Evolutionary conservation across 2,113 vertebrate species (phyloP).

Genomic region (Clinocottus analis): DNA sequence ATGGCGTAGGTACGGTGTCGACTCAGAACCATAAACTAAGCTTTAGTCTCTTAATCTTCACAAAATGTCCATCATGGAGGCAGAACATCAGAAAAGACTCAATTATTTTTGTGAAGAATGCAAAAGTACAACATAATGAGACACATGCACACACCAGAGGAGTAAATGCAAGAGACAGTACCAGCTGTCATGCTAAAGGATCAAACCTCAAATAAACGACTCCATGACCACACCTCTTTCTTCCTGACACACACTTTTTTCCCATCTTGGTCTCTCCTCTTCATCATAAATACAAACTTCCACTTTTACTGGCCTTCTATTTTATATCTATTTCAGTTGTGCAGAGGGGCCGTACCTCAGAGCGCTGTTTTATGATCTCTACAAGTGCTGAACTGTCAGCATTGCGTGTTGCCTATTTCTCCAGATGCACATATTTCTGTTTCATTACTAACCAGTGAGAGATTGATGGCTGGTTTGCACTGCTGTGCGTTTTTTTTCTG

Average conservation of each 20-base stretch:
- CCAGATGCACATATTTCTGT: conserved; percentile 47
- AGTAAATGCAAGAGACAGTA: background rate
- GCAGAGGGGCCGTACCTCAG: background rate
- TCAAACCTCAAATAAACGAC: conserved; percentile 3
- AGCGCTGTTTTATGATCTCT: conserved; percentile 41
- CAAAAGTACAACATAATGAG: background rate
- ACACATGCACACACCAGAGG: background rate
- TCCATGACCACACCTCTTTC: conserved; percentile 1
- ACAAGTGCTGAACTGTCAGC: conserved; percentile 38
- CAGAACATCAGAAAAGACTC: background rate
- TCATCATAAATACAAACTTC: conserved; percentile 23
- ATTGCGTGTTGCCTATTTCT: conserved; percentile 24
- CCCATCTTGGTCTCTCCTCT: background rate
- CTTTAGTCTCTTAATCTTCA: background rate
- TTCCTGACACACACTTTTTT: background rate
- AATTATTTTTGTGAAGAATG: too few species aligned
- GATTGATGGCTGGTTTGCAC: conserved; percentile 42
- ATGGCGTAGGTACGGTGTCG: too few species aligned
- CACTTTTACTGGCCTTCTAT: conserved; percentile 34
- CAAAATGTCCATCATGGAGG: background rate
- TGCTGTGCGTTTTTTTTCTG: conserved; percentile 24
- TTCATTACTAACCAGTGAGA: conserved; percentile 45
- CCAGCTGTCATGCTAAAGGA: too few species aligned
- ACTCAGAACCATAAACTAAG: background rate
- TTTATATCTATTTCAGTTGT: conserved; percentile 37